Percentiles rank a stretch among this genome's conserved stretches.
Evolutionary conservation across 2,797 vertebrate genomes (phyloP).

Genomic region (Tolypeutes matacus): DNA sequence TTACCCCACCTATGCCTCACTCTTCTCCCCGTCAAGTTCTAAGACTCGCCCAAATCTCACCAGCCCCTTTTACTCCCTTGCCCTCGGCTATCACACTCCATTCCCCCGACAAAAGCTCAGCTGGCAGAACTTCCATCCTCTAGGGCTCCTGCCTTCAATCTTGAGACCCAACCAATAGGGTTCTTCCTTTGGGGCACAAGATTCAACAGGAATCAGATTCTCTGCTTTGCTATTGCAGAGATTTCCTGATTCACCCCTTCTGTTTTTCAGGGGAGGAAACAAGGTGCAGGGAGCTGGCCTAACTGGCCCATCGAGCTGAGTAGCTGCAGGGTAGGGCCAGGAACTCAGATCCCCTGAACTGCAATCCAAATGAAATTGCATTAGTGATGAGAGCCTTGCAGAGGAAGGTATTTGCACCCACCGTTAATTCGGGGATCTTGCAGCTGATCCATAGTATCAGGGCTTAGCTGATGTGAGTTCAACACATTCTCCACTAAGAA

Average conservation of each 20-base stretch:
- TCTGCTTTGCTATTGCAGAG: background rate
- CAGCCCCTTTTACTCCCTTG: background rate
- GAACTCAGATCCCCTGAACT: background rate
- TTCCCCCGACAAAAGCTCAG: background rate
- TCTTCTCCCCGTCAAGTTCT: background rate
- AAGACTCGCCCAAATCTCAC: background rate
- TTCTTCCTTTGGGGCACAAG: background rate
- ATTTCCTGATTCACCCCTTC: background rate
- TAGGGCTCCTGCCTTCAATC: background rate
- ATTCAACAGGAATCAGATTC: no score
- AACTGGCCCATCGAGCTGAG: background rate
- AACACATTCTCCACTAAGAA: conserved; percentile 51
- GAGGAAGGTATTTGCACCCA: conserved; percentile 16
- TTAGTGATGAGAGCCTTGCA: background rate
- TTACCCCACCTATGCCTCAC: background rate
- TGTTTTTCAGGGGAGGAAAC: background rate
- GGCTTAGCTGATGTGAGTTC: conserved; percentile 22
- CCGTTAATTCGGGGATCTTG: background rate
- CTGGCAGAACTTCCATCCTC: background rate
- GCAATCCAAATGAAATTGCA: background rate
- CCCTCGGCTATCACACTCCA: background rate
- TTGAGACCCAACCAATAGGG: background rate
- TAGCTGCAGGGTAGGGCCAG: background rate
- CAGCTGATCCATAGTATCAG: conserved; percentile 23
- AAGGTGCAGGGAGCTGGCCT: background rate